Base-by-base conservation (phyloP, 2,888 invertebrate genomes). In the Pandemis corylana region DNA sequence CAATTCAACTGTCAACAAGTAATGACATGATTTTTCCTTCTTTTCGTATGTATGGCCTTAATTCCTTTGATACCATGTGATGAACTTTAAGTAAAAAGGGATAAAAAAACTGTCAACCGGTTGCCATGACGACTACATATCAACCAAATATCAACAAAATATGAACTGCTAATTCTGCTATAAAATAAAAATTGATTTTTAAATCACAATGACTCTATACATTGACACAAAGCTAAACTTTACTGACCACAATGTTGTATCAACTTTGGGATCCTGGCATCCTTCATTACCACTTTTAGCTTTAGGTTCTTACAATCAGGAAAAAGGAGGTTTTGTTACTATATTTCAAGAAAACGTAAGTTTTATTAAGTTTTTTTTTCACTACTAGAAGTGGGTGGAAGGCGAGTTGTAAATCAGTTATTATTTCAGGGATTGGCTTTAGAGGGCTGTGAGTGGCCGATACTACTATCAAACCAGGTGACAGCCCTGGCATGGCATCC, bases 401-500 rank as follows among this genome's bases (percentile, higher is more conserved):
- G 5, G 2, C 12, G n/a, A 51, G 51, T 68, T 53, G 28, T 12
- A 28, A 49, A 49, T 61, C 15, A 7, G 41, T 59, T 59, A 73
- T 68, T 15, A 44, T 88, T 90, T 72, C 88, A 98, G 96, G 98
- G 97, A 6, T 96, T 96, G 83, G 95, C 96, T 12, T 89, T 97
- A 76, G 96, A 96, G 79, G 97, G 97, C 83, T 96, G 97, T 56
- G 97, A 96, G 70, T 97, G 96, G 89, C 96, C 97, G 2, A 95
- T 96, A 63, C 96, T 97, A 83, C 89, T 96, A 41, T 96, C 96
- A 15, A 97, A 97, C 69, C 98, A 98, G 94, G 97, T 97, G 0
- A 97, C 97, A 15, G 96, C 97, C 1, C 87, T 98, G 51, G 95
- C 96, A 4, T 99, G 99, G 99, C 99, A 99, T 90, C 98, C 99